Evolutionary conservation across 2,888 invertebrate genomes (phyloP).

Genomic region (Epinotia demarniana): DNA sequence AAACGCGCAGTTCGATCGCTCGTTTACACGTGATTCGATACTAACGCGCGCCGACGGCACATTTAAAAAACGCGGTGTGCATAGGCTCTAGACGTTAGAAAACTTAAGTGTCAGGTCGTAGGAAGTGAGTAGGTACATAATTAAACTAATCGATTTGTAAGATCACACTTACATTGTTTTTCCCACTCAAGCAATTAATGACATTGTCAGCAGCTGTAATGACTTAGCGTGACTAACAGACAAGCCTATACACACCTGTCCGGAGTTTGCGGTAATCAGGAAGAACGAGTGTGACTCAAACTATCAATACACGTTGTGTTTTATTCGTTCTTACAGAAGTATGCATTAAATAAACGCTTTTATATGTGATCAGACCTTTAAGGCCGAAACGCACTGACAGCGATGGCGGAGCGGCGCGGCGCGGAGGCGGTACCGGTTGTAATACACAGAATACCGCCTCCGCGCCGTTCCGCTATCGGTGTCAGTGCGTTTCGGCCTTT

Average conservation of each 20-base stretch:
- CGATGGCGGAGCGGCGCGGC: too few relatives aligned
- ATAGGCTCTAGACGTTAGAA: too few relatives aligned
- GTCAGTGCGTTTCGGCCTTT: too few relatives aligned
- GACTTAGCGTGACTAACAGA: conserved; percentile 37
- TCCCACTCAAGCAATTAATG: conserved; percentile 22
- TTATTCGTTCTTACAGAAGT: not conserved
- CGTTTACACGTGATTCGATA: too few relatives aligned
- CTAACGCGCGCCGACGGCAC: too few relatives aligned
- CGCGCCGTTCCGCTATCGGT: too few relatives aligned
- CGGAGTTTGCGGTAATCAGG: conserved; percentile 2
- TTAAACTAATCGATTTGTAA: conserved; percentile 10
- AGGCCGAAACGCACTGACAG: too few relatives aligned
- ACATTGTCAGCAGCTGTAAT: conserved; percentile 28
- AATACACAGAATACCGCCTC: too few relatives aligned
- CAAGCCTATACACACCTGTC: conserved; percentile 33
- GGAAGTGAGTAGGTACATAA: not conserved
- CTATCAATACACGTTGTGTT: not conserved
- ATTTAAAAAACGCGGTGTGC: too few relatives aligned
- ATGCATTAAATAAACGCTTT: not conserved
- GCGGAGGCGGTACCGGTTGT: too few relatives aligned
- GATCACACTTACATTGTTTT: conserved; percentile 26
- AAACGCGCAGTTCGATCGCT: too few relatives aligned
- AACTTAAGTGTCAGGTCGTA: not conserved
- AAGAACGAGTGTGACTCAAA: conserved; percentile 12
- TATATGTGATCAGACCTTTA: too few relatives aligned